phyloP scores from a whole-genome alignment of 2,797 vertebrate species.

The Glossophaga mutica region DNA sequence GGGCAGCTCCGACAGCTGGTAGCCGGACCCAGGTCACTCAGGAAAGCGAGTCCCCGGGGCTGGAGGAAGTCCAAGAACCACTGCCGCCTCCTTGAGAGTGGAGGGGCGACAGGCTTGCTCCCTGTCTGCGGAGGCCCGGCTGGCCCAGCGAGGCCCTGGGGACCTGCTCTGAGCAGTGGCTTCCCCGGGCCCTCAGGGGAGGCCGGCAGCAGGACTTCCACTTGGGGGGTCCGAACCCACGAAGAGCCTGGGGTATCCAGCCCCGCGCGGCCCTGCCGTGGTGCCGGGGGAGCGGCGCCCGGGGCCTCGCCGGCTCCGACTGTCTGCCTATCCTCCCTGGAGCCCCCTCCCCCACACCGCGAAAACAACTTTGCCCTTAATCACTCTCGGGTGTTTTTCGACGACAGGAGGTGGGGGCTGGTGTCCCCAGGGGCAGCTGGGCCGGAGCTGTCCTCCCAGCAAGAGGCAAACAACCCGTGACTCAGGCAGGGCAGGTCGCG shows the following conservation, averaged over 20 bases:
- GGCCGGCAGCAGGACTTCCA: not conserved
- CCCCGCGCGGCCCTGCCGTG: not conserved
- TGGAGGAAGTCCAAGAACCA: rapidly evolving
- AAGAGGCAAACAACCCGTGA: slow-evolving; percentile 41
- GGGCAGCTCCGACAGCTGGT: not conserved
- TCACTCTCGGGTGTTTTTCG: slow-evolving; percentile 39
- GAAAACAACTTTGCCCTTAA: slow-evolving; percentile 35
- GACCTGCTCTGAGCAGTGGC: not conserved
- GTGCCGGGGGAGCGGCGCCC: no score
- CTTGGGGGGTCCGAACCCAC: not conserved
- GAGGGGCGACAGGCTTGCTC: not conserved
- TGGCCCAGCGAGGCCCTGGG: not conserved
- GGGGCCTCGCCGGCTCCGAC: not conserved
- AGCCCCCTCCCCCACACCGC: not conserved
- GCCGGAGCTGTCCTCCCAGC: slow-evolving; percentile 13
- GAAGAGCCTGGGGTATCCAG: not conserved
- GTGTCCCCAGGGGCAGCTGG: slow-evolving; percentile 16
- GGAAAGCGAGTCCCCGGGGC: not conserved
- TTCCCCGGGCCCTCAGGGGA: not conserved
- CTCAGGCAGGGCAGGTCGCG: slow-evolving; percentile 2
- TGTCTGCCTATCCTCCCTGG: not conserved
- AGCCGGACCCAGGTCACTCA: not conserved
- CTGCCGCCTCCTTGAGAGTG: rapidly evolving
- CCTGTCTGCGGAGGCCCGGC: not conserved
- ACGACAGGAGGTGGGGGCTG: not conserved